These are phyloP conservation scores for Tonatia bakeri DNA, from an alignment of 2,113 vertebrate genomes.

Conservation along the genomic window DNA sequence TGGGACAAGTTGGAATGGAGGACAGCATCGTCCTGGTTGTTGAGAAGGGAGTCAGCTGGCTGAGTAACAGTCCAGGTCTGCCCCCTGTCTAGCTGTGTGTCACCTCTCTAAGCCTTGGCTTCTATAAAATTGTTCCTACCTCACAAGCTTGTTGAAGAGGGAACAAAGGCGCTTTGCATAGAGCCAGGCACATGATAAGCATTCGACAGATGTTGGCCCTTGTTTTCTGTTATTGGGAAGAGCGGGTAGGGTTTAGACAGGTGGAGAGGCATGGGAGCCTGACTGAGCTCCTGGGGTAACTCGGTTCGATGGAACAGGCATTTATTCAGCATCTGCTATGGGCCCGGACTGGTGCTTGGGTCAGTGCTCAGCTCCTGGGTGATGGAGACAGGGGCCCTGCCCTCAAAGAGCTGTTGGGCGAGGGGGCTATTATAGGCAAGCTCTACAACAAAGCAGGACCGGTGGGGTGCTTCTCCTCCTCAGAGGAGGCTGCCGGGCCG, in stretches of 20 bases:
- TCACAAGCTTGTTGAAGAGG: background rate
- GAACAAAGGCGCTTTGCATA: background rate
- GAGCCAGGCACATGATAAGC: background rate
- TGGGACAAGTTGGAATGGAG: background rate
- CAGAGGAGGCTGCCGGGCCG: background rate
- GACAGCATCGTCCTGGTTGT: background rate
- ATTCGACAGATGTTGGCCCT: background rate
- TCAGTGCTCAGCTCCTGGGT: background rate
- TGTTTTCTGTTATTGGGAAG: background rate
- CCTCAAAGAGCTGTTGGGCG: background rate
- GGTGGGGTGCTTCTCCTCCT: fast-evolving
- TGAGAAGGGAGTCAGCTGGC: background rate
- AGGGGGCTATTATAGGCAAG: background rate
- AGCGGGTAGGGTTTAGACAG: background rate
- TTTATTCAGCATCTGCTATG: background rate
- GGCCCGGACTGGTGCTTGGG: background rate
- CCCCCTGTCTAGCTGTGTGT: background rate
- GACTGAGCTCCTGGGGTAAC: background rate
- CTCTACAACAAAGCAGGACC: background rate
- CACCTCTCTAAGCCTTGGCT: background rate
- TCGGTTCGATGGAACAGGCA: background rate
- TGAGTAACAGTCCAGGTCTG: background rate
- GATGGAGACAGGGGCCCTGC: background rate
- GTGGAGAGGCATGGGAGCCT: background rate
- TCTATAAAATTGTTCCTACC: background rate